Percentiles rank a stretch among this genome's conserved stretches.
phyloP scores from a whole-genome alignment of 37 sponge, comb jelly and placozoan genomes.

The Aphrocallistes beatrix region DNA sequence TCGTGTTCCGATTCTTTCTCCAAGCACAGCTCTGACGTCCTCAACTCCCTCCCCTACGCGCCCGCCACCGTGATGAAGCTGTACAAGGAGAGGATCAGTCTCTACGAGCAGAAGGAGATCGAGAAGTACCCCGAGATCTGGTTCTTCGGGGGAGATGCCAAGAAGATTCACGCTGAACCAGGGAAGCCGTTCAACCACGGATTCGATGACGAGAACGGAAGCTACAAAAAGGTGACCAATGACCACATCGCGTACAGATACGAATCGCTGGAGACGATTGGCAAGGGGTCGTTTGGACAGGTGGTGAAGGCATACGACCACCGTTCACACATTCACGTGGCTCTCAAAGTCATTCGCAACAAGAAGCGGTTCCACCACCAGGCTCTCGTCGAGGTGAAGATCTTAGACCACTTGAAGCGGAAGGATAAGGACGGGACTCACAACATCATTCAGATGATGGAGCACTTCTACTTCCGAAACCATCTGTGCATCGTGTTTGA shows the following conservation, averaged over 20 bases:
- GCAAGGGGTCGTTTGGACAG: slow-evolving; percentile 97
- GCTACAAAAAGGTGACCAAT: slow-evolving; percentile 67
- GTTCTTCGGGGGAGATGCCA: slow-evolving; percentile 84
- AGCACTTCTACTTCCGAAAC: slow-evolving; percentile 85
- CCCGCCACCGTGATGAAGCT: slow-evolving; percentile 53
- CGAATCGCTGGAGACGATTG: slow-evolving; percentile 80
- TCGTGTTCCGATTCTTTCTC: not conserved
- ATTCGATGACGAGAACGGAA: slow-evolving; percentile 84
- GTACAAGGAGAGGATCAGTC: slow-evolving; percentile 75
- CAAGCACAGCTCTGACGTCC: not conserved
- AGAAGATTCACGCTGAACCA: slow-evolving; percentile 70
- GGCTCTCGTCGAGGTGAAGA: slow-evolving; percentile 82
- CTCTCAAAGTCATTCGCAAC: slow-evolving; percentile 88
- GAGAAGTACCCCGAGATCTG: slow-evolving; percentile 61
- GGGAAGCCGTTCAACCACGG: slow-evolving; percentile 76
- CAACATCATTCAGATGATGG: slow-evolving; percentile 88
- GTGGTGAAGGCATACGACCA: slow-evolving; percentile 95
- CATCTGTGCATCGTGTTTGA: slow-evolving; percentile 97
- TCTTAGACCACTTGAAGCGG: slow-evolving; percentile 75
- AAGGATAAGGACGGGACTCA: slow-evolving; percentile 80
- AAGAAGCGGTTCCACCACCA: slow-evolving; percentile 94
- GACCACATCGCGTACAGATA: slow-evolving; percentile 91
- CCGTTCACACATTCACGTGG: slow-evolving; percentile 79
- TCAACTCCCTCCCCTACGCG: slow-evolving; percentile 28
- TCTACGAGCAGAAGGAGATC: slow-evolving; percentile 89